These are phyloP conservation scores for Atethmia centrago DNA, from an alignment of 2,888 invertebrate genomes.

Conservation along the genomic window DNA sequence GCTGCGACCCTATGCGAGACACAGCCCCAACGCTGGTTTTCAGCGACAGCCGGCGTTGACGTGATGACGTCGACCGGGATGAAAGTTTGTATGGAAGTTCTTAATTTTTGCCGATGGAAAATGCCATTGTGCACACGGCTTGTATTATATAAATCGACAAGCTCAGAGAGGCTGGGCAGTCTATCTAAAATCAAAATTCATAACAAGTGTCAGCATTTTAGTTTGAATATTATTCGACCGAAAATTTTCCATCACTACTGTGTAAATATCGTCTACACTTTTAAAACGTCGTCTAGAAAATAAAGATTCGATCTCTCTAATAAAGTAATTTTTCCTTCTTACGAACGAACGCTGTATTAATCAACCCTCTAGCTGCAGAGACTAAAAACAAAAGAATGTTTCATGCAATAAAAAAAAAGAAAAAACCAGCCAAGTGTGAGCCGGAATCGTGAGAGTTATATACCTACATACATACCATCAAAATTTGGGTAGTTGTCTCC, in stretches of 20 bases:
- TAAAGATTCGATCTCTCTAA: conserved; percentile 45
- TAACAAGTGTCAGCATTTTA: not conserved
- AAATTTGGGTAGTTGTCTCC: not conserved
- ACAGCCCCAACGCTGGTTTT: no score
- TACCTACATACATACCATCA: not conserved
- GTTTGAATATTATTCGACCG: not conserved
- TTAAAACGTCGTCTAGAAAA: conserved; percentile 21
- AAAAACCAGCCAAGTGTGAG: conserved; percentile 58
- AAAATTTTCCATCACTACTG: not conserved
- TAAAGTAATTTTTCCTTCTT: conserved; percentile 39
- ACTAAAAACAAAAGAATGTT: conserved; percentile 57
- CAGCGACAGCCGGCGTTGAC: no score
- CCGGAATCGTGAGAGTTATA: not conserved
- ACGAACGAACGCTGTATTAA: conserved; percentile 47
- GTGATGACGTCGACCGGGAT: no score
- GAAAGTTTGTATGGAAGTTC: not conserved
- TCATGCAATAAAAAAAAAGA: conserved; percentile 55
- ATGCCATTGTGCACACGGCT: not conserved
- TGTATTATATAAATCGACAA: not conserved
- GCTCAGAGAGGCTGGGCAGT: no score
- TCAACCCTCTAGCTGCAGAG: conserved; percentile 38
- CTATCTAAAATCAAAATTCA: not conserved
- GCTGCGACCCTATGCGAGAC: no score
- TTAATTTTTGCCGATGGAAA: not conserved
- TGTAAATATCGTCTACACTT: conserved; percentile 11